Percentiles rank a stretch among this genome's conserved stretches.
Conservation (phyloP, 2,888 invertebrate species). For the Cacoxenus indagator region DNA sequence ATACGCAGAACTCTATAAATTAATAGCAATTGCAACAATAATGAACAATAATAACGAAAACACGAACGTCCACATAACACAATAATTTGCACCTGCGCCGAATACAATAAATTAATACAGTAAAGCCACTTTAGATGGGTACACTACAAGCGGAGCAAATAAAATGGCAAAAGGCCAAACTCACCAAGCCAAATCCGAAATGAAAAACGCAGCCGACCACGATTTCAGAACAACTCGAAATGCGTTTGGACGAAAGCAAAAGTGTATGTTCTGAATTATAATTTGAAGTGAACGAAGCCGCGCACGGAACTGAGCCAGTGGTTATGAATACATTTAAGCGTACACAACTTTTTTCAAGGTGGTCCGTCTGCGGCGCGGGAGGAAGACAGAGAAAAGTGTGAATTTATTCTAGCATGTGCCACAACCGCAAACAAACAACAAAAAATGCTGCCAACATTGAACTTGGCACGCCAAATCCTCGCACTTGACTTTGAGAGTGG, state of each 20-base stretch:
- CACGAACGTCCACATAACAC: slow-evolving; percentile 37
- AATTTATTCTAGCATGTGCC: neutral
- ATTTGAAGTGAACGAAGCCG: slow-evolving; percentile 42
- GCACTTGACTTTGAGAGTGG: neutral
- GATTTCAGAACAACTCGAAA: too few species aligned
- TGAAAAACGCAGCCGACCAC: too few species aligned
- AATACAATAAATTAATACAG: slow-evolving; percentile 13
- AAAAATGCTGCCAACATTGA: neutral
- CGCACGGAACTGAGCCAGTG: neutral
- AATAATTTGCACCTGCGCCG: slow-evolving; percentile 50
- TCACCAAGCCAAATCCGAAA: too few species aligned
- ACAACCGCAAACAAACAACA: neutral
- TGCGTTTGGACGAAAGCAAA: too few species aligned
- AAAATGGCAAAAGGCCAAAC: too few species aligned
- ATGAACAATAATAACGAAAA: neutral
- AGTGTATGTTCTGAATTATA: slow-evolving; percentile 42
- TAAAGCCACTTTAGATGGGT: neutral
- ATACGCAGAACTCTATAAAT: too few species aligned
- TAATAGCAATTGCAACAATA: neutral
- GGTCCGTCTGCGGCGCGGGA: neutral
- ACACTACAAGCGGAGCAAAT: neutral
- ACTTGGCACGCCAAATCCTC: neutral
- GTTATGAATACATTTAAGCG: neutral
- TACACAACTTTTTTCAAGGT: neutral
- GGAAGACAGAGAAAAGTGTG: too few species aligned